These are phyloP conservation scores for Arenicola marina DNA, from an alignment of 2,888 invertebrate genomes.

Conservation along the genomic window DNA sequence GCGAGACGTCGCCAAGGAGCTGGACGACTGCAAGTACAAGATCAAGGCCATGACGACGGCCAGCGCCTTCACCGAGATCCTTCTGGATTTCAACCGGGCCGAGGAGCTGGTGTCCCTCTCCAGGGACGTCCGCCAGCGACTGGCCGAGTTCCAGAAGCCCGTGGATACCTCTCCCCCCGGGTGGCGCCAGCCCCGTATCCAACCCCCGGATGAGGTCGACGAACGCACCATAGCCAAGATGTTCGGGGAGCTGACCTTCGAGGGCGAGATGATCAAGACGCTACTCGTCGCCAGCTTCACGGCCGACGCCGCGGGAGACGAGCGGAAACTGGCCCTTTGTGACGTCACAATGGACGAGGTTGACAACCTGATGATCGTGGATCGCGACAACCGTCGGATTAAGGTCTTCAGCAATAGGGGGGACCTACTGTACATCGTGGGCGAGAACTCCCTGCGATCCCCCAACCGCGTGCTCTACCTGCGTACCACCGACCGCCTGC, in stretches of 20 bases:
- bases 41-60: conserved; percentile 30
- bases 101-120: conserved; percentile 39
- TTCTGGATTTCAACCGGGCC: conserved; percentile 34
- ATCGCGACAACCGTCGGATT: conserved; percentile 32
- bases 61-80: conserved; percentile 26
- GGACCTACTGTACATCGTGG: conserved; percentile 12
- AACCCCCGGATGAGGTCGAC: conserved; percentile 28
- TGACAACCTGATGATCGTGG: conserved; percentile 31
- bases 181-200: conserved; percentile 36
- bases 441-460: conserved; percentile 20
- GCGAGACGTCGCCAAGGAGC: conserved; percentile 21
- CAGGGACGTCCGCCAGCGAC: conserved; percentile 21
- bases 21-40: conserved; percentile 21
- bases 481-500: conserved; percentile 12
- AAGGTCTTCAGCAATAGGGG: conserved; percentile 31
- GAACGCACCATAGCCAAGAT: conserved; percentile 12
- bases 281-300: conserved; percentile 27
- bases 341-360: conserved; percentile 31
- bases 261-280: conserved; percentile 32
- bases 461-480: conserved; percentile 31
- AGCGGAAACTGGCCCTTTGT: conserved; percentile 29
- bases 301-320: conserved; percentile 13
- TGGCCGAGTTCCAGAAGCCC: conserved; percentile 31
- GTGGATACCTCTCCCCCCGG: conserved; percentile 24
- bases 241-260: conserved; percentile 37